Evolutionary conservation across 2,113 vertebrate genomes (phyloP).

Genomic region (Brevimyrus niger): DNA sequence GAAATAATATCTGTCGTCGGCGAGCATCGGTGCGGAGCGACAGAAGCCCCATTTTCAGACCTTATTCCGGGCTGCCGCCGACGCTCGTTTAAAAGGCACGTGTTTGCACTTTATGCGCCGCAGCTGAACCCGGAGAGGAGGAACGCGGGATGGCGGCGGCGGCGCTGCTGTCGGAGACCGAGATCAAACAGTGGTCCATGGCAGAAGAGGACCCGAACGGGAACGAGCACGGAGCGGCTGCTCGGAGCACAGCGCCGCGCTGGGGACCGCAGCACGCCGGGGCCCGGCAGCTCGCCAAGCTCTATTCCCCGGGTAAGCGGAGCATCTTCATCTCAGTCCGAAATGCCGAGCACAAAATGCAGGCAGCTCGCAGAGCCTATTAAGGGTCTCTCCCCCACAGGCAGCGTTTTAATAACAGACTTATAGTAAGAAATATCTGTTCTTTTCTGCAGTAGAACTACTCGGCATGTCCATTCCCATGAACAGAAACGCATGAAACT

Average conservation of each 20-base stretch:
- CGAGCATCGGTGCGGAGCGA: neutral
- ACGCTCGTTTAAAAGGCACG: slow-evolving; percentile 10
- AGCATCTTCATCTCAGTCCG: neutral
- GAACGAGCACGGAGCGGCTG: slow-evolving; percentile 65
- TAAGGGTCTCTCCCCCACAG: neutral
- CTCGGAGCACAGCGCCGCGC: slow-evolving; percentile 57
- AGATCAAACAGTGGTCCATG: slow-evolving; percentile 64
- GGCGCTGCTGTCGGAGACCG: slow-evolving; percentile 60
- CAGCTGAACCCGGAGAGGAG: slow-evolving; percentile 33
- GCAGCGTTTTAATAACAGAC: neutral
- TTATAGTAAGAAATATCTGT: neutral
- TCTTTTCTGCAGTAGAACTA: neutral
- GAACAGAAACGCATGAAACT: neutral
- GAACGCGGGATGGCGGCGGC: slow-evolving; percentile 46
- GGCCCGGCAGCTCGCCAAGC: slow-evolving; percentile 59
- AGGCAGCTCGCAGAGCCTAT: neutral
- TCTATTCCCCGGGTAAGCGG: slow-evolving; percentile 63
- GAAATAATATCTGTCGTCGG: neutral
- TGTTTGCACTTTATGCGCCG: slow-evolving; percentile 36
- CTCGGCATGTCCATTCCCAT: neutral
- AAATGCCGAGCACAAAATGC: neutral
- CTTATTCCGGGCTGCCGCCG: neutral
- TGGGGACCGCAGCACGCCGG: slow-evolving; percentile 69
- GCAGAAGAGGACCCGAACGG: slow-evolving; percentile 71
- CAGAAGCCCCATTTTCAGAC: slow-evolving; percentile 20